Conservation (phyloP, 2,113 vertebrate genomes). For the Oenanthe oenanthe region DNA sequence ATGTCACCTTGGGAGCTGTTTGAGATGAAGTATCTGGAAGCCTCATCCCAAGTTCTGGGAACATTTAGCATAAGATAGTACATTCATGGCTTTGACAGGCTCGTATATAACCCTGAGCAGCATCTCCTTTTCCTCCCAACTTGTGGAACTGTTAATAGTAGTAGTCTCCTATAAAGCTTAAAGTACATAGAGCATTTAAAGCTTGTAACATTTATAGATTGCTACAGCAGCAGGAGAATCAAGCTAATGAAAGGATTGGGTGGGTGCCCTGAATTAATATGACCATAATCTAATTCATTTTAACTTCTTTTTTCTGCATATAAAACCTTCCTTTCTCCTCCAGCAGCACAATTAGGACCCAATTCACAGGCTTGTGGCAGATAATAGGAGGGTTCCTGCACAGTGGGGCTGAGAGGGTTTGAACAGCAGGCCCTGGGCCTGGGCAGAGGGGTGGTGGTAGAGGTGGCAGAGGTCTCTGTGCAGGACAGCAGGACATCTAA, state of each 20-base stretch:
- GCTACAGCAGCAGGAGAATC: constrained; percentile 43
- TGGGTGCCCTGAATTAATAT: constrained; percentile 57
- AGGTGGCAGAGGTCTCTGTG: not conserved
- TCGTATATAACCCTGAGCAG: not conserved
- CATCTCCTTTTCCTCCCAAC: not conserved
- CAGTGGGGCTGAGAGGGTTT: not conserved
- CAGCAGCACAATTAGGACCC: not conserved
- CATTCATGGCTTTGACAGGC: constrained; percentile 9
- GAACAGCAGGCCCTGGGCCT: not conserved
- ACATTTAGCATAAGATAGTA: not conserved
- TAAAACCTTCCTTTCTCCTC: not conserved
- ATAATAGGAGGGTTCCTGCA: not conserved
- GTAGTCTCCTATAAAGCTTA: constrained; percentile 19
- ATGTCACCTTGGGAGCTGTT: constrained; percentile 27
- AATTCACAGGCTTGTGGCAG: not conserved
- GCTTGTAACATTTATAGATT: constrained; percentile 55
- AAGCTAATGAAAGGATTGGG: constrained; percentile 68
- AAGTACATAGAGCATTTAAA: constrained; percentile 45
- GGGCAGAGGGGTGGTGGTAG: not conserved
- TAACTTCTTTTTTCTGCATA: constrained; percentile 13
- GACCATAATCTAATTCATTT: constrained; percentile 58
- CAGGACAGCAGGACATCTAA: not conserved
- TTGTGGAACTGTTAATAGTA: constrained; percentile 23
- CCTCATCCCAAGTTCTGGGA: constrained; percentile 41
- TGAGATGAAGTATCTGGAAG: not conserved